Evolutionary conservation across 1,140 invertebrate species (phyloP), one percentile per base, ranked within the genome.

Genomic region (Limonius californicus): DNA sequence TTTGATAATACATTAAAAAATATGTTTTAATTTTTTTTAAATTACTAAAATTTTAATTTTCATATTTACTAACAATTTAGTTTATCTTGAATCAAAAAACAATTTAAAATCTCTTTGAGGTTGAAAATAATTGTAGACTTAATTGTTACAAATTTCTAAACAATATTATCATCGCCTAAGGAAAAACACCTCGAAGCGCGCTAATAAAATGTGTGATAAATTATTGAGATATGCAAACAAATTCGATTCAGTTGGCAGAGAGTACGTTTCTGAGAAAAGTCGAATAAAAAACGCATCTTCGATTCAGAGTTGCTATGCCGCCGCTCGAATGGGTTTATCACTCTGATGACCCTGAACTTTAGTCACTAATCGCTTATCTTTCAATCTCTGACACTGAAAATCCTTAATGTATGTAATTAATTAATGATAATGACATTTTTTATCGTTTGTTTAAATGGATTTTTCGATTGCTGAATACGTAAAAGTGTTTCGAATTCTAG

Each of bases 311-410:
- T 27, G 19, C 19, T 54, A 21, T 54, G 50, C 50, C 19, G 19
- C 15, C 50, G 16, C 15, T 21, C 7, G 23, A 27, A 23, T 54
- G 19, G 23, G 19, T 27, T 23, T 27, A 23, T 54, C 50, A 27
- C 19, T 19, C 50, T 23, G 50, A n/a, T 20, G 50, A 54, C 50
- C 50, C 50, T 54, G 50, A 54, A 54, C 50, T 54, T 54, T 54
- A 54, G 19, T 54, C 23, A 54, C 50, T 54, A 54, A 54, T 54
- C 15, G 23, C 50, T 21, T 54, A 54, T 54, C 19, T 23, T 54
- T 54, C 50, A 21, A 54, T 54, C 50, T 39, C 15, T 23, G 18
- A 27, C 50, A 54, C 19, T 54, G 50, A 54, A 27, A 54, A 27
- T 23, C 50, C 23, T 54, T 54, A 54, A 54, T 54, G 50, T 54